Conservation (phyloP, 1,140 invertebrate genomes). For the Drosophila lowei region DNA sequence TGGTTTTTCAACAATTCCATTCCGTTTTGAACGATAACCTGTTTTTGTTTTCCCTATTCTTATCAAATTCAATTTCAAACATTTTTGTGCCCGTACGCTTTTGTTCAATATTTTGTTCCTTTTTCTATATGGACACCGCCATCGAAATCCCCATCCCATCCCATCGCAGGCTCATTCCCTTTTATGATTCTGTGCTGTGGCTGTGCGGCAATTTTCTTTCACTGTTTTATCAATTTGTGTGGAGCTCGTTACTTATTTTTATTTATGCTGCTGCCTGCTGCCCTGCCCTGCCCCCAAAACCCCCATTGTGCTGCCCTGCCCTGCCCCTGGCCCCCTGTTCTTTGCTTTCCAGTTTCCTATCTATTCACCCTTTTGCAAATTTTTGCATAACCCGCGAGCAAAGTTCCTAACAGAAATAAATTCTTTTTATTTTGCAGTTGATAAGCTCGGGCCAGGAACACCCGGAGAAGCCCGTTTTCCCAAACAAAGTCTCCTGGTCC, state of each 20-base stretch:
- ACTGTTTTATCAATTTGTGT: slow-evolving; percentile 80
- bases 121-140: slow-evolving; percentile 17
- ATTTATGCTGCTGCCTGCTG: slow-evolving; percentile 55
- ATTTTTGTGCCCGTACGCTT: slow-evolving; percentile 67
- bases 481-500: slow-evolving; percentile 42
- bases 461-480: slow-evolving; percentile 24
- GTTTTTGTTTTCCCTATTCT: slow-evolving; percentile 44
- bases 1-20: slow-evolving; percentile 38
- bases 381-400: slow-evolving; percentile 79
- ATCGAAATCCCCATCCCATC: slow-evolving; percentile 5
- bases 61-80: slow-evolving; percentile 78
- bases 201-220: slow-evolving; percentile 74
- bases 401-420: slow-evolving; percentile 81
- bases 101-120: slow-evolving; percentile 67
- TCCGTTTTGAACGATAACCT: slow-evolving; percentile 18
- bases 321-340: not conserved
- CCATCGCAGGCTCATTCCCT: slow-evolving; percentile 18
- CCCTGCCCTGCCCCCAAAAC: not conserved
- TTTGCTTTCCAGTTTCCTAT: not conserved
- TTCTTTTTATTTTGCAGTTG: slow-evolving; percentile 78
- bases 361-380: slow-evolving; percentile 60
- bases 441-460: slow-evolving; percentile 63
- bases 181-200: slow-evolving; percentile 54
- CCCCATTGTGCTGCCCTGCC: slow-evolving; percentile 3
- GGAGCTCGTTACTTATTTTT: slow-evolving; percentile 80